Percentiles rank a stretch among this genome's conserved stretches.
Conservation (phyloP, 2,797 vertebrate species). For the Sebastolobus altivelis region DNA sequence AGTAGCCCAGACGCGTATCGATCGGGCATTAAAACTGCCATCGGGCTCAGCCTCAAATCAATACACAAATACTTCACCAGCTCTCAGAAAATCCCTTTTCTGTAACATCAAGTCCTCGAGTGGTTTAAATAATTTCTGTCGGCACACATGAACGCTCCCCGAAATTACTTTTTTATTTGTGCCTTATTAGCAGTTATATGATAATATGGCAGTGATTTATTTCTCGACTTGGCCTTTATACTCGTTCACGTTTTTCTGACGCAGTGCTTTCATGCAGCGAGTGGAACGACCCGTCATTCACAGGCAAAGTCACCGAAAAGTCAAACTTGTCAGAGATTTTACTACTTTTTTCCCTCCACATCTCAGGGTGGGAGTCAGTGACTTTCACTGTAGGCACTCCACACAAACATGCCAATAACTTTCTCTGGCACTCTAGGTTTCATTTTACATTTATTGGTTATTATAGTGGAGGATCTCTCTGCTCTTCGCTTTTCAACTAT, state of each 20-base stretch:
- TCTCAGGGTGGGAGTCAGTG: background rate
- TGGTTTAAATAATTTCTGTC: constrained; percentile 52
- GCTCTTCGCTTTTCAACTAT: background rate
- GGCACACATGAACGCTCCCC: constrained; percentile 55
- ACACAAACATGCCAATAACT: background rate
- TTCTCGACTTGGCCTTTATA: constrained; percentile 34
- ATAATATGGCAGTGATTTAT: constrained; percentile 66
- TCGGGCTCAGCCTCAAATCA: constrained; percentile 53
- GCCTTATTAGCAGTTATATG: constrained; percentile 56
- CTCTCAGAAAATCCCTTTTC: constrained; percentile 42
- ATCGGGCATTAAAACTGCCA: constrained; percentile 60
- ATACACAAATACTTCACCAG: constrained; percentile 64
- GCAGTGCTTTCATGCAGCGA: constrained; percentile 16
- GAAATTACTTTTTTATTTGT: constrained; percentile 60
- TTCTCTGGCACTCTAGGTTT: background rate
- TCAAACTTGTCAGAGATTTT: constrained; percentile 18
- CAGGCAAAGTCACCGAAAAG: constrained; percentile 38
- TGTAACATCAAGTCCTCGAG: constrained; percentile 49
- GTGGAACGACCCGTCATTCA: constrained; percentile 41
- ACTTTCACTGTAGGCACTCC: background rate
- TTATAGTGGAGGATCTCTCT: too few relatives aligned
- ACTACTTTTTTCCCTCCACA: background rate
- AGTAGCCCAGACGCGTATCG: constrained; percentile 59
- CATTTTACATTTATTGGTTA: background rate
- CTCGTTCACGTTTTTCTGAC: constrained; percentile 33